Percentiles rank a stretch among this genome's conserved stretches.
phyloP scores from a whole-genome alignment of 2,797 vertebrate genomes.

The Ibycter americanus region DNA sequence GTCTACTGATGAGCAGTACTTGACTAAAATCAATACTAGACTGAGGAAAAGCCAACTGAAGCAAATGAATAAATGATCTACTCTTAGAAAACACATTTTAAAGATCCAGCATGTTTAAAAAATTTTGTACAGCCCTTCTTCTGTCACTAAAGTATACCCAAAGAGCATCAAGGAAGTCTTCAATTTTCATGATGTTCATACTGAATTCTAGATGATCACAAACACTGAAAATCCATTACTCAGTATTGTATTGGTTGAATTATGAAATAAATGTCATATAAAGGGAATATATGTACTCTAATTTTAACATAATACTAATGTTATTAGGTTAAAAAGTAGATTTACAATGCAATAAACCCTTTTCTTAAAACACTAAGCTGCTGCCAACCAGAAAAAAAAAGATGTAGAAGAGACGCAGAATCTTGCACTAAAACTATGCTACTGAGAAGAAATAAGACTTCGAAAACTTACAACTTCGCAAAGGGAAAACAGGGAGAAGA shows the following conservation, averaged over 20 bases:
- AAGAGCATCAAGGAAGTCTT: background rate
- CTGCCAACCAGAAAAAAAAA: background rate
- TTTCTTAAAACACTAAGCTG: background rate
- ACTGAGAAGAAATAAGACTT: background rate
- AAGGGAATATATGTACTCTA: background rate
- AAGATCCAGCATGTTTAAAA: background rate
- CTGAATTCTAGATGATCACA: background rate
- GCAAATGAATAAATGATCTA: background rate
- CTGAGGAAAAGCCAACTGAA: background rate
- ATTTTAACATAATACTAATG: background rate
- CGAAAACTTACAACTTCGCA: background rate
- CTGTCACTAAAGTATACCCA: background rate
- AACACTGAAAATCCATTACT: background rate
- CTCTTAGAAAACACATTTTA: background rate
- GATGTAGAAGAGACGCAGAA: background rate
- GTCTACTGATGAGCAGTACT: background rate
- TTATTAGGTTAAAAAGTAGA: background rate
- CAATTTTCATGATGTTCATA: background rate
- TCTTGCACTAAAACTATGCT: background rate
- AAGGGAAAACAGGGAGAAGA: background rate
- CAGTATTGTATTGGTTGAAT: background rate
- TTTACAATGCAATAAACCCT: background rate
- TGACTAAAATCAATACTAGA: background rate
- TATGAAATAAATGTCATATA: background rate
- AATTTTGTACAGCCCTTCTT: background rate